These are phyloP conservation scores for Periophthalmodon schlosseri DNA, from an alignment of 2,113 vertebrate genomes.

Conservation along the genomic window DNA sequence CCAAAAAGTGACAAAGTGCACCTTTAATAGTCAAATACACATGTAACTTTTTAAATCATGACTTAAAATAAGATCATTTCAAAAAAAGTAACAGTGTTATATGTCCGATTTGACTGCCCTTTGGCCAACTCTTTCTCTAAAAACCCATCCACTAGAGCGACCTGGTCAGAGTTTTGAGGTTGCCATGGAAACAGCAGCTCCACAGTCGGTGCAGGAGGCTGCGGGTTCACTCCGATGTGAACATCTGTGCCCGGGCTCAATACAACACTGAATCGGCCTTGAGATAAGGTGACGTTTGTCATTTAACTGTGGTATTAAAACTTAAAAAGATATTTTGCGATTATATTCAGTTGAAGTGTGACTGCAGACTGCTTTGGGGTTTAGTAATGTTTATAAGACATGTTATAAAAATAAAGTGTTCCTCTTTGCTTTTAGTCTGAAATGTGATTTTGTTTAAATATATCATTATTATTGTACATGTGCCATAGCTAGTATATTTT, in stretches of 20 bases:
- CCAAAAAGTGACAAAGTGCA: not conserved
- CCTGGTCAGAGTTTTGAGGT: constrained; percentile 64
- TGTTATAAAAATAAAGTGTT: too few species aligned
- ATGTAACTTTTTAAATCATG: not conserved
- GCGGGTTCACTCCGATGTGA: constrained; percentile 58
- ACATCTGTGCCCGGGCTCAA: constrained; percentile 48
- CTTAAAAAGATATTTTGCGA: not conserved
- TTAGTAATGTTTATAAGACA: too few species aligned
- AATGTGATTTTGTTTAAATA: too few species aligned
- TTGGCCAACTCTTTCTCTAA: constrained; percentile 52
- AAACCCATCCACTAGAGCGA: constrained; percentile 41
- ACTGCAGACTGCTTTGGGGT: too few species aligned
- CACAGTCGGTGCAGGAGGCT: constrained; percentile 26
- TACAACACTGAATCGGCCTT: constrained; percentile 35
- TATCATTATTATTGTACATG: too few species aligned
- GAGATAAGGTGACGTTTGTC: not conserved
- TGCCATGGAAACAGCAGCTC: constrained; percentile 68
- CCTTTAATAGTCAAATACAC: not conserved
- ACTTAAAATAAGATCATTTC: not conserved
- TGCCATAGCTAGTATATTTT: too few species aligned
- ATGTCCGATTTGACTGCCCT: constrained; percentile 1
- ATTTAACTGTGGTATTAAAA: not conserved
- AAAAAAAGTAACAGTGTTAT: not conserved
- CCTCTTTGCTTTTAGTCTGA: too few species aligned
- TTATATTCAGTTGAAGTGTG: not conserved